A percentile compares a stretch with the other conserved stretches of the same genome.
phyloP scores from a whole-genome alignment of 2,888 invertebrate genomes.

The Caenorhabditis afra region DNA sequence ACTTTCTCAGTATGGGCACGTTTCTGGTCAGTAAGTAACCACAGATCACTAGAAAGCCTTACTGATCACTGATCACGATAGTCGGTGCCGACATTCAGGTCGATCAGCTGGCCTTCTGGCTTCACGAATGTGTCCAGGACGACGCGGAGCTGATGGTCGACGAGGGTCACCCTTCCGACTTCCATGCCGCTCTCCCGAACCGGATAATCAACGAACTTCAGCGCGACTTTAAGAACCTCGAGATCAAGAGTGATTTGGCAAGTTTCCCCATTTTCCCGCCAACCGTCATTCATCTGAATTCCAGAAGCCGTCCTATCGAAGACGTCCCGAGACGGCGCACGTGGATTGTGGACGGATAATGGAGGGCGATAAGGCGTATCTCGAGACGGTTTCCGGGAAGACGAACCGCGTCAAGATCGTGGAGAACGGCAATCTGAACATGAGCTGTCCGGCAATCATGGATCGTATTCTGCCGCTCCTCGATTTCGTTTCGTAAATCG shows the following conservation, averaged over 20 bases:
- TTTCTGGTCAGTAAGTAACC: too few species aligned
- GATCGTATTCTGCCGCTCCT: constrained; percentile 30
- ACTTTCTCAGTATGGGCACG: too few species aligned
- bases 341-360: constrained; percentile 47
- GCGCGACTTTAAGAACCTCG: constrained; percentile 24
- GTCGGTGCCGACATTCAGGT: too few species aligned
- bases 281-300: background rate
- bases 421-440: constrained; percentile 26
- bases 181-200: constrained; percentile 67
- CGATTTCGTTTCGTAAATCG: constrained; percentile 38
- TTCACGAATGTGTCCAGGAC: constrained; percentile 93
- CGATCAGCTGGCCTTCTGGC: constrained; percentile 87
- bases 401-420: constrained; percentile 33
- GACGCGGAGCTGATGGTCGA: constrained; percentile 82
- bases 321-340: constrained; percentile 46
- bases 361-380: constrained; percentile 37
- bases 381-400: constrained; percentile 19
- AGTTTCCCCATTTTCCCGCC: background rate
- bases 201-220: constrained; percentile 37
- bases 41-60: too few species aligned
- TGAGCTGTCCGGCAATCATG: constrained; percentile 44
- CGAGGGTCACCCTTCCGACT: constrained; percentile 73
- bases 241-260: constrained; percentile 24
- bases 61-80: too few species aligned
- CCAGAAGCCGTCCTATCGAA: constrained; percentile 21